Conservation (phyloP, 2,888 invertebrate species). For the Brachynemurus nebulosus region DNA sequence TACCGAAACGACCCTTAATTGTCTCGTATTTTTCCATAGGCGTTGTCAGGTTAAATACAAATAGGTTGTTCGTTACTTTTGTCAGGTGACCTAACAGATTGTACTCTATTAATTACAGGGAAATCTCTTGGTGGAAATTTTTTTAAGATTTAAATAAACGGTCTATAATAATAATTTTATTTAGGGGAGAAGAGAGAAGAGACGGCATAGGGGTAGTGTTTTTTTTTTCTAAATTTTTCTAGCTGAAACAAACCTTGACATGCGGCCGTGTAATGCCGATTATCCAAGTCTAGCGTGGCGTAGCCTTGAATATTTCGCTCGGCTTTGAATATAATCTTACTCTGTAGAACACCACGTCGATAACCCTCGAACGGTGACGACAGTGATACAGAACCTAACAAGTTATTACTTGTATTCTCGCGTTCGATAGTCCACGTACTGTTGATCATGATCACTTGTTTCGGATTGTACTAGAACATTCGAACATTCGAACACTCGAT, state of each 20-base stretch:
- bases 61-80: conserved; percentile 59
- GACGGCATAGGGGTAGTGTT: neutral
- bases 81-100: conserved; percentile 50
- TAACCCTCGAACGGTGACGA: conserved; percentile 58
- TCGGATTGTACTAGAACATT: conserved; percentile 50
- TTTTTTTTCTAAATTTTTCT: conserved; percentile 5
- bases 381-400: conserved; percentile 50
- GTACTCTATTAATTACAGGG: conserved; percentile 6
- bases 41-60: conserved; percentile 60
- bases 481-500: conserved; percentile 16
- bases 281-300: conserved; percentile 55
- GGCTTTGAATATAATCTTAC: conserved; percentile 48
- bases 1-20: conserved; percentile 53
- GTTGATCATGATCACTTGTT: conserved; percentile 50
- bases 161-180: no score
- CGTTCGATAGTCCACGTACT: conserved; percentile 54
- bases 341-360: conserved; percentile 49
- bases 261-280: conserved; percentile 49
- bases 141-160: neutral
- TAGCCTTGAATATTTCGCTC: conserved; percentile 51
- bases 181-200: no score
- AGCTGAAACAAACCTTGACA: conserved; percentile 38
- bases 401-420: conserved; percentile 40
- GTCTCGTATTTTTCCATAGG: conserved; percentile 51
- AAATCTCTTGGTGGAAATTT: conserved; percentile 1